Evolutionary conservation across 1,140 invertebrate genomes (phyloP), one percentile per base, ranked within the genome.

Genomic region (Drosophila jambulina): DNA sequence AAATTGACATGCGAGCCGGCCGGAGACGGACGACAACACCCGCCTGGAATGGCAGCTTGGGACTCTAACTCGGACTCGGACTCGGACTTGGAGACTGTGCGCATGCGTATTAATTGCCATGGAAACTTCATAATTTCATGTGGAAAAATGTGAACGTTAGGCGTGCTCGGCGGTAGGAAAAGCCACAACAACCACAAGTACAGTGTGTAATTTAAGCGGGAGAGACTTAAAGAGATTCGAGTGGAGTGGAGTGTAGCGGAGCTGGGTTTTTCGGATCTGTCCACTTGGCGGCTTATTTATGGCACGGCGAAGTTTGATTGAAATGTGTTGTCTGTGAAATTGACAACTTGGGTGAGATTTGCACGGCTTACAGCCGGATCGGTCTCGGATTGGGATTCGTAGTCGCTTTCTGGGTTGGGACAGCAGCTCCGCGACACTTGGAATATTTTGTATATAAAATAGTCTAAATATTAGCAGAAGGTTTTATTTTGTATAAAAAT

Each of bases 281-380:
- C 81, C 85, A 85, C 77, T 78, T 88, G 74, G 60, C 61, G 65
- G 70, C 75, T 88, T 88, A 88, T 88, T 88, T 88, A 88, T 88
- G 85, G 85, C 86, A 75, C 70, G 69, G 85, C 79, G 38, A 80
- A 85, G 82, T 91, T 91, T 91, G 86, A 91, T 91, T 91, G 86
- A 91, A 91, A 86, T 91, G 87, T 82, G 86, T 91, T 91, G 87
- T 85, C 76, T 82, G 61, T 51, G 74, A 77, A 91, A 91, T 91
- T 91, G 86, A 91, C 87, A 91, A 91, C 86, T 78, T 91, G 82
- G 86, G 82, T 91, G 79, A 91, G 86, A 91, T 91, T 91, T 91
- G 80, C 76, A 80, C 71, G 67, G 75, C 54, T 62, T 76, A 62
- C 57, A 67, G 77, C 54, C 70, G 78, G 54, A 58, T 46, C 29